A percentile compares a stretch with the other conserved stretches of the same genome.
Conservation (phyloP, 2,113 vertebrate genomes). For the Colaptes auratus region DNA sequence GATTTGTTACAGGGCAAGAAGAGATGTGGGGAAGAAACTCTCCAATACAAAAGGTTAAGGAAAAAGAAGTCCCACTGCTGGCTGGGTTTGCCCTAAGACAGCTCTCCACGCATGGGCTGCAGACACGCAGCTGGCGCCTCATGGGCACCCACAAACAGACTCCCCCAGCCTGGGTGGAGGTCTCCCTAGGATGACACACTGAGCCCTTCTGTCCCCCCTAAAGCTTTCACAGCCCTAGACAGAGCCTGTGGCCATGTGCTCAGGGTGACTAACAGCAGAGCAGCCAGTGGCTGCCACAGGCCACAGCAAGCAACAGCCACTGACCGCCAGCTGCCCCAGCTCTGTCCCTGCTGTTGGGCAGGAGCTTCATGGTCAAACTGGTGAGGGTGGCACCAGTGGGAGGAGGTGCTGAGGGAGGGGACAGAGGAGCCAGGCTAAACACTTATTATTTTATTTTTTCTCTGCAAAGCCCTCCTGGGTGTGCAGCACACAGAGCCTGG, state of each 20-base stretch:
- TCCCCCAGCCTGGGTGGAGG: not conserved
- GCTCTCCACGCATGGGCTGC: accelerated
- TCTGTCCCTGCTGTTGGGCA: accelerated
- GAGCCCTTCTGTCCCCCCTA: not conserved
- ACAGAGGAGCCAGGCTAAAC: not conserved
- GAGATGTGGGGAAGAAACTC: not conserved
- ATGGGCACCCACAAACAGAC: accelerated
- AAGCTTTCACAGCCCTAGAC: not conserved
- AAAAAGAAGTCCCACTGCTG: not conserved
- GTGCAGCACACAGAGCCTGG: too few species aligned
- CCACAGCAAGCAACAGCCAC: not conserved
- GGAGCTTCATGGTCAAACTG: not conserved
- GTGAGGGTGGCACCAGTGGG: accelerated
- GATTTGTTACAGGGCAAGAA: not conserved
- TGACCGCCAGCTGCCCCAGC: not conserved
- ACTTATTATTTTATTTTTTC: not conserved
- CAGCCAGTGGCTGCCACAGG: not conserved
- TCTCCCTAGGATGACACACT: accelerated
- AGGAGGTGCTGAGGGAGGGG: not conserved
- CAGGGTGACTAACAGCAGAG: not conserved
- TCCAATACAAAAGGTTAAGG: not conserved
- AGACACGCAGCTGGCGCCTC: accelerated
- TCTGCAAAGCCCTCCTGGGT: not conserved
- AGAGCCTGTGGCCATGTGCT: not conserved
- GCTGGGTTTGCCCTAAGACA: not conserved